Evolutionary conservation across 2,888 invertebrate species (phyloP), one percentile per base, ranked within the genome.

Genomic region (Lomographa bimaculata): DNA sequence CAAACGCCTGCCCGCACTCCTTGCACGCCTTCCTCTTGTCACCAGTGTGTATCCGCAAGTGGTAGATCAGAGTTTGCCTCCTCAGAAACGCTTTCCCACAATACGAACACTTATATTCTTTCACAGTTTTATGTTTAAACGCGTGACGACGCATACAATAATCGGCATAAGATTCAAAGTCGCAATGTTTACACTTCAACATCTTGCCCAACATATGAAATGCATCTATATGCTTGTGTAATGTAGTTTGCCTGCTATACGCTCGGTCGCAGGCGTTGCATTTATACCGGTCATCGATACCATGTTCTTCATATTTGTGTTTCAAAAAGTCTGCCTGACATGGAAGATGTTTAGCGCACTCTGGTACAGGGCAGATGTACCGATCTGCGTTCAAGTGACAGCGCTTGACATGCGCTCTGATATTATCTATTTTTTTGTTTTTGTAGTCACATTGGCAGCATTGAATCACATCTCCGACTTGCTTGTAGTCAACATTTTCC

Each of bases 1-100:
- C 86, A 37, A 87, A 89, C 24, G 82, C 80, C 37, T 87, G 79
- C 0, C 81, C 73, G 28, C 87, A 87, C 0, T 69, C 66, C 0
- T 45, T 51, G 41, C 87, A 87, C 0, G 80, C 70, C n/a, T n/a
- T n/a, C n/a, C n/a, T n/a, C n/a, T n/a, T n/a, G n/a, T n/a, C n/a
- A n/a, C n/a, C n/a, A n/a, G n/a, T n/a, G n/a, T n/a, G n/a, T n/a
- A n/a, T n/a, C n/a, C n/a, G n/a, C n/a, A n/a, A n/a, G n/a, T n/a
- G n/a, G n/a, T n/a, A n/a, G n/a, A n/a, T n/a, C n/a, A n/a, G n/a
- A n/a, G n/a, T n/a, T n/a, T 2, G 2, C 4, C 2, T 2, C 4
- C 14, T 14, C 14, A 14, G 3, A 14, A 14, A 14, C 4, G 14
- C 2, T 4, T 14, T 14, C 14, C 4, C 4, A 14, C 14, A 14